Conservation (phyloP, 1,140 invertebrate genomes). For the Forficula auricularia region DNA sequence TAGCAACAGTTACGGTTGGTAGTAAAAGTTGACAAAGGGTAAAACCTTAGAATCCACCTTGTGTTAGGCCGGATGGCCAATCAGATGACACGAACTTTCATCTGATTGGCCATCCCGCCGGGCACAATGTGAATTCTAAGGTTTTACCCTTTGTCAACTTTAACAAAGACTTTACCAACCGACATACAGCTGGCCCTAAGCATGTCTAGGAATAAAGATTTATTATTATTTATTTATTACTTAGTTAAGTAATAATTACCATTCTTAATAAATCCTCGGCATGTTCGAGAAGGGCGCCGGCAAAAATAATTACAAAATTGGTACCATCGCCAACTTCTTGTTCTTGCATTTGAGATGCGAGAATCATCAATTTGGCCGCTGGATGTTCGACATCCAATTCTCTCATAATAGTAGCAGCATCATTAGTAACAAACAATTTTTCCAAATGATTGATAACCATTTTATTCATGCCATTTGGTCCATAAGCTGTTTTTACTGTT, state of each 20-base stretch:
- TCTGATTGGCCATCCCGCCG: too few relatives aligned
- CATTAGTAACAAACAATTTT: constrained; percentile 96
- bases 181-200: too few relatives aligned
- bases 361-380: constrained; percentile 90
- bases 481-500: constrained; percentile 86
- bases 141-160: too few relatives aligned
- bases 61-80: too few relatives aligned
- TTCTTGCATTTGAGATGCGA: constrained; percentile 96
- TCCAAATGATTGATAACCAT: constrained; percentile 99
- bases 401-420: constrained; percentile 93
- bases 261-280: constrained; percentile 83
- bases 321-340: constrained; percentile 98
- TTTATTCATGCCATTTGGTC: constrained; percentile 98
- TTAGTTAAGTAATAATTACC: too few relatives aligned
- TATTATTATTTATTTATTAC: constrained; percentile 1
- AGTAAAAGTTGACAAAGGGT: too few relatives aligned
- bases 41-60: too few relatives aligned
- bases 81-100: too few relatives aligned
- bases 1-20: too few relatives aligned
- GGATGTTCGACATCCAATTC: constrained; percentile 97
- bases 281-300: constrained; percentile 76
- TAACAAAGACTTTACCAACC: too few relatives aligned
- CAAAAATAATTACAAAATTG: constrained; percentile 92
- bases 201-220: not conserved
- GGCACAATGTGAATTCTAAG: too few relatives aligned